Evolutionary conservation across 2,797 vertebrate species (phyloP), one percentile per base, ranked within the genome.

Genomic region (Myotis pilosus): DNA sequence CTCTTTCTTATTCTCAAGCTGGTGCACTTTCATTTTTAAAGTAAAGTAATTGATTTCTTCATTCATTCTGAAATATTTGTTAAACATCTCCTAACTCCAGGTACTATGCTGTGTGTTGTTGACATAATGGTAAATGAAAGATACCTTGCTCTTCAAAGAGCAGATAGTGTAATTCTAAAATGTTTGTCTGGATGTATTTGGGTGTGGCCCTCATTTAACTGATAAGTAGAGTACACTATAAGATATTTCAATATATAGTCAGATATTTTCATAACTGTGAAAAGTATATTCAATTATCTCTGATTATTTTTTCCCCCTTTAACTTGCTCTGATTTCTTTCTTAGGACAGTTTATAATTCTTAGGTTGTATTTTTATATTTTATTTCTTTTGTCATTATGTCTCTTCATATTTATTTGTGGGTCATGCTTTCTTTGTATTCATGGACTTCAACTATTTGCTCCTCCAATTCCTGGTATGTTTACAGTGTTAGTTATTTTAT

Each of bases 61-160:
- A 81, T 74, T 75, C 16, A 74, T 87, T 87, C 44, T 74, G 49
- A 80, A 86, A 57, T 80, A 91, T 72, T 47, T 94, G 57, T 66
- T 64, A 64, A 94, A 66, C 2, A 80, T 30, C 30, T 72, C 55
- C 81, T 64, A 47, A 66, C 5, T n/a, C 57, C 38, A 91, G 57
- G 10, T 5, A 49, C 28, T 66, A 49, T 47, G 68, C 25, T n/a
- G 38, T 38, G 17, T 10, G 28, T 62, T 64, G 4, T 22, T 64
- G 30, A 80, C 44, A 55, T 19, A 81, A 55, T 19, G 15, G 33
- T 38, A 36, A 89, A 69, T 36, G 44, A 78, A 7, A 51, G 12
- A 33, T 33, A 6, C 33, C 30, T 82, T 88, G 28, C 3, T 85
- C 28, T n/a, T 80, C 10, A 36, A 68, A 80, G 41, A 85, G 23